Evolutionary conservation across 2,113 vertebrate genomes (phyloP).

Genomic region (Promerops cafer): DNA sequence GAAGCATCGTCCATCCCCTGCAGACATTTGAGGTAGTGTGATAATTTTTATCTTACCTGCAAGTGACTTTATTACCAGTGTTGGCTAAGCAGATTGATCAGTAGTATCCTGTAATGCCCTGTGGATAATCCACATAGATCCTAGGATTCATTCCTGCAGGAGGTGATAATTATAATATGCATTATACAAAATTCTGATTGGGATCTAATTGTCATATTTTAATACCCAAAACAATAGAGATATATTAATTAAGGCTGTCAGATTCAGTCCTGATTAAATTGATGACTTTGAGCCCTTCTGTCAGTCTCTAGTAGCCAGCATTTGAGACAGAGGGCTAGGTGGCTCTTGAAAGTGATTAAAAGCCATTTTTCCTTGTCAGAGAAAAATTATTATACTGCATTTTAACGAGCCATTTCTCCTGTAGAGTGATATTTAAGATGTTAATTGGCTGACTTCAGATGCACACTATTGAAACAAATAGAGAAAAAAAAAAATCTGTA

Average conservation of each 20-base stretch:
- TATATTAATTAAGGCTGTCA: neutral
- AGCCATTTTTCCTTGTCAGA: neutral
- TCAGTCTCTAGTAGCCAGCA: neutral
- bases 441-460: neutral
- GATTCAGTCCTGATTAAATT: neutral
- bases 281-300: neutral
- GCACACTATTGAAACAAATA: neutral
- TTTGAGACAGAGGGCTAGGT: neutral
- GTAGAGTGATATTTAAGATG: neutral
- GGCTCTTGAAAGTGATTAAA: neutral
- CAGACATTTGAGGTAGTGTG: conserved; percentile 14
- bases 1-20: neutral
- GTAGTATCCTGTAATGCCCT: neutral
- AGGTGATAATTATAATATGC: neutral
- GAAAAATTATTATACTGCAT: neutral
- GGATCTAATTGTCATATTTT: neutral
- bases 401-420: neutral
- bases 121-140: neutral
- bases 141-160: neutral
- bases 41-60: neutral
- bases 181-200: neutral
- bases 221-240: neutral
- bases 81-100: neutral
- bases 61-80: neutral
- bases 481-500: neutral